These are phyloP conservation scores for Phania funesta DNA, from an alignment of 2,888 invertebrate genomes.

Conservation along the genomic window DNA sequence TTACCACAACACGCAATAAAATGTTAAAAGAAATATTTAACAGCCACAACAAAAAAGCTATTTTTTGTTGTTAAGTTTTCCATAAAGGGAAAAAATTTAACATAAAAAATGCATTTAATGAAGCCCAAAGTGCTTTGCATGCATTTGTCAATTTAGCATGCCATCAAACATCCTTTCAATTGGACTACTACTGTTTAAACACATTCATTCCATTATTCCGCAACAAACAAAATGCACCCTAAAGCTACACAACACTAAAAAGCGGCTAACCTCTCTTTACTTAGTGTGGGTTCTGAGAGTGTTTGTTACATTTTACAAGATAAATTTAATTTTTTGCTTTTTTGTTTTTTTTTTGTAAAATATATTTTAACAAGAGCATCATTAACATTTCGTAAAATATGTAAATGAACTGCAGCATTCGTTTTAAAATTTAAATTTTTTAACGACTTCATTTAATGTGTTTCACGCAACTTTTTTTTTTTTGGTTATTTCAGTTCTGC, in stretches of 20 bases:
- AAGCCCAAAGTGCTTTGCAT: slow-evolving; percentile 73
- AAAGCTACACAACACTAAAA: neutral
- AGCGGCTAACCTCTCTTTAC: neutral
- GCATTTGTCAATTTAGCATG: slow-evolving; percentile 79
- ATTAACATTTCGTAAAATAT: slow-evolving; percentile 71
- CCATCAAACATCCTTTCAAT: slow-evolving; percentile 78
- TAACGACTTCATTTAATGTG: slow-evolving; percentile 78
- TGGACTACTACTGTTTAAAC: slow-evolving; percentile 69
- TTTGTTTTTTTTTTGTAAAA: slow-evolving; percentile 49
- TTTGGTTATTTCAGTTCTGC: too few relatives aligned
- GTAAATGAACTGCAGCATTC: slow-evolving; percentile 37
- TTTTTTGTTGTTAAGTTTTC: slow-evolving; percentile 32
- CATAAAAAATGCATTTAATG: slow-evolving; percentile 54
- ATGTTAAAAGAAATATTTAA: slow-evolving; percentile 49
- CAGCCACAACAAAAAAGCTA: slow-evolving; percentile 35
- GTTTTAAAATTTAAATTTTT: slow-evolving; percentile 67
- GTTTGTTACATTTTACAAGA: slow-evolving; percentile 16
- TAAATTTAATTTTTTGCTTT: slow-evolving; percentile 49
- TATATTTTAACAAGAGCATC: slow-evolving; percentile 75
- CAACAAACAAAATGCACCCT: slow-evolving; percentile 36
- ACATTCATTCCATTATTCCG: slow-evolving; percentile 67
- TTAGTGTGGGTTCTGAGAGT: slow-evolving; percentile 57
- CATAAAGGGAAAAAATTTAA: slow-evolving; percentile 9
- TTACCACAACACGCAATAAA: slow-evolving; percentile 64
- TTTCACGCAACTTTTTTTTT: neutral